phyloP scores from a whole-genome alignment of 2,113 vertebrate genomes.

The Neogobius melanostomus region DNA sequence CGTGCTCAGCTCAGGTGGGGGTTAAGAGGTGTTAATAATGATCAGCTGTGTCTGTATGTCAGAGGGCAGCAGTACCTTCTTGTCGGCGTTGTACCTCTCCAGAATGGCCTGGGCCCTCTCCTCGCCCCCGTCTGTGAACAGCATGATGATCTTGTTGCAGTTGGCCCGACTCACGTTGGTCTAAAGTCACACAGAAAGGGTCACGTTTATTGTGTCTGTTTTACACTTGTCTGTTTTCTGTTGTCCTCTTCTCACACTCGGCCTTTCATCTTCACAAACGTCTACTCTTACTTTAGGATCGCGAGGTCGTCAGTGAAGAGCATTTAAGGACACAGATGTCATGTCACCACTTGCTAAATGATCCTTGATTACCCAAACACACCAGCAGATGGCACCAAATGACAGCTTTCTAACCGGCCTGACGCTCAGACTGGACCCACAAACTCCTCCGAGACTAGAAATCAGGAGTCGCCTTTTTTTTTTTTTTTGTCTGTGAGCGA shows the following conservation, averaged over 20 bases:
- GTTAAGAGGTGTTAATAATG: too few species aligned
- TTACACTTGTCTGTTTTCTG: too few species aligned
- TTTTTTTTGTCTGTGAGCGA: neutral
- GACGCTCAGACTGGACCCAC: conserved; percentile 12
- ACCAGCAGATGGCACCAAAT: conserved; percentile 74
- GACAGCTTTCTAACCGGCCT: conserved; percentile 26
- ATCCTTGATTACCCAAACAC: neutral
- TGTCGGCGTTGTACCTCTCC: conserved; percentile 89
- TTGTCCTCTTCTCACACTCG: too few species aligned
- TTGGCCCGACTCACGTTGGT: conserved; percentile 92
- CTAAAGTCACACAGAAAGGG: conserved; percentile 59
- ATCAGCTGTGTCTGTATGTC: too few species aligned
- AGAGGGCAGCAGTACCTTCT: conserved; percentile 82
- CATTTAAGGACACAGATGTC: too few species aligned
- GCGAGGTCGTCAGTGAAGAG: too few species aligned
- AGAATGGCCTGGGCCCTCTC: conserved; percentile 94
- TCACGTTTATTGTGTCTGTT: too few species aligned
- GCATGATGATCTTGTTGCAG: conserved; percentile 99
- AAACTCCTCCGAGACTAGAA: conserved; percentile 5
- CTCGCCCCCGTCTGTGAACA: conserved; percentile 98
- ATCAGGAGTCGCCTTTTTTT: too few species aligned
- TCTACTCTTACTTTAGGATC: too few species aligned
- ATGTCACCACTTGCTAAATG: neutral
- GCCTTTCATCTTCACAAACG: too few species aligned
- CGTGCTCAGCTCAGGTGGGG: too few species aligned